Evolutionary conservation across 1,140 invertebrate species (phyloP), one percentile per base, ranked within the genome.

Genomic region (Zophobas morio): DNA sequence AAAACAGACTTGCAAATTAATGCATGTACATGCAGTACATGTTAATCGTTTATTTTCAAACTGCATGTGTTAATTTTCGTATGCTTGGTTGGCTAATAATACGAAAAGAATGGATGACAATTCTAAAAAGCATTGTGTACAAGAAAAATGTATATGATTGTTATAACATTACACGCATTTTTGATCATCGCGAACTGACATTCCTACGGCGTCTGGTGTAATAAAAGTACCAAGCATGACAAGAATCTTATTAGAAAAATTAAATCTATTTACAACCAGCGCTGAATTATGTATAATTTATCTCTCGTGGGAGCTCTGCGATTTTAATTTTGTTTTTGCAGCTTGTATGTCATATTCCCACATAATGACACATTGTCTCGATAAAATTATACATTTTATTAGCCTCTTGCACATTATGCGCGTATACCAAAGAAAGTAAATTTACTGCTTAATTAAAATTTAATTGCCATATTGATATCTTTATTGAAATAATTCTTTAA

Each of bases 361-460:
- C 53, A 54, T 54, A 54, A 54, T 54, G 53, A 34, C 33, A 54
- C 53, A 54, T 54, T 54, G 53, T 54, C 53, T 54, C 32, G 32
- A 54, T 54, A 54, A 54, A 54, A 54, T 54, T 54, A 54, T 4
- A n/a, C 33, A 54, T 54, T 54, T 54, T 54, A 54, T 54, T 34
- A 54, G 53, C 20, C 20, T 20, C 20, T 20, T 20, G 20, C 20
- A 20, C 20, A 20, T 20, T 51, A n/a, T 51, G 20, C 20, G 32
- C 6, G 37, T 47, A 66, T 39, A 53, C 20, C 20, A 66, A 66
- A 66, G 39, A 42, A 66, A 66, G 39, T 33, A n/a, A 66, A 66
- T 66, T 66, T 66, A 66, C 42, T n/a, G 32, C 60, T 66, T 66
- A 66, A 66, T 66, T 66, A 66, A 66, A 66, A 42, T 66, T 66